Base-by-base conservation (phyloP, 2,797 vertebrate species). In the Hypotaenidia okinawae region DNA sequence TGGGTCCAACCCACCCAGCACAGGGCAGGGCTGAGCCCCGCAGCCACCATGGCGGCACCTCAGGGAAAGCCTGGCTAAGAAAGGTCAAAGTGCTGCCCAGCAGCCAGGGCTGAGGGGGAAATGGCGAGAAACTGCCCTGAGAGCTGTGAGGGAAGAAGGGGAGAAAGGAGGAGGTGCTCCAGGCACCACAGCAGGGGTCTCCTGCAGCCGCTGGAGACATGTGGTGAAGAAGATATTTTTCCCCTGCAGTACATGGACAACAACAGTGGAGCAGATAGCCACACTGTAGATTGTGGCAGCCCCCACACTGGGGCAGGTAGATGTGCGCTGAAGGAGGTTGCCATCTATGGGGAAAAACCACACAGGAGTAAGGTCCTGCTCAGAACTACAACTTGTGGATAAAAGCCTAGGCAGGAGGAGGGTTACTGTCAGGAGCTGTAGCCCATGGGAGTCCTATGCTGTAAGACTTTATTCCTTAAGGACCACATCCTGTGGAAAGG, bases 51-150 rank as follows among this genome's bases (percentile, higher is more conserved):
- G 45, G 21, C 6, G 9, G 19, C 45, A 47, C 45, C 51, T 13
- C 1, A 3, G 13, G 13, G 16, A 25, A 6, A 18, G 14, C 11
- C 49, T 45, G 14, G 1, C 18, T n/a, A 10, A 55, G 68, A 5
- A 17, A 37, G 39, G 41, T 28, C 23, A 49, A n/a, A 81, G n/a
- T 0, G 3, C 57, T 75, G n/a, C 35, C 43, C 2, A 4, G 33
- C 27, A 22, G 49, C 5, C 5, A 39, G 30, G 16, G 23, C 28
- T 47, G 52, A 43, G 39, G 16, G 62, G 22, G 7, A n/a, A 11
- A 22, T 5, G 28, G 43, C 12, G 11, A 64, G 49, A n/a, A 37
- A 27, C 7, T 55, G 33, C 18, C 14, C 33, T 27, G 39, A 1
- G 3, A 37, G 22, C 39, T 1, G 32, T 2, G 6, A 37, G 43